A percentile compares a stretch with the other conserved stretches of the same genome.
Conservation (phyloP, 2,113 vertebrate species). For the Triplophysa dalaica region DNA sequence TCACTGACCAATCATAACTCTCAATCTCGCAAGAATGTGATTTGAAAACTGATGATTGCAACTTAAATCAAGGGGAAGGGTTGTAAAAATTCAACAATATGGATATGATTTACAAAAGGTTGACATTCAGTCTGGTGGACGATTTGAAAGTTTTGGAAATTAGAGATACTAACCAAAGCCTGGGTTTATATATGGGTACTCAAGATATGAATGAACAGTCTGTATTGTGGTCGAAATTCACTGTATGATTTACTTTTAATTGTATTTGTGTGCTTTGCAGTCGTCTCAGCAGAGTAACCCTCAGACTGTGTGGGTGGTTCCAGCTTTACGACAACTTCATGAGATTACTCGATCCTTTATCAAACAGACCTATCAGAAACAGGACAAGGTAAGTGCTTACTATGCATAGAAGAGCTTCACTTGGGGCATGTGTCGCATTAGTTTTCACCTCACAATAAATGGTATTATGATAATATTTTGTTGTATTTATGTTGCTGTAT, state of each 20-base stretch:
- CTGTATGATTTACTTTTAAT: constrained; percentile 24
- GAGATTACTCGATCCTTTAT: constrained; percentile 98
- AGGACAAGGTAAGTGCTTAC: constrained; percentile 88
- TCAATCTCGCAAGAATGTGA: constrained; percentile 58
- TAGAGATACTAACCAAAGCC: constrained; percentile 25
- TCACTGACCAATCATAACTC: constrained; percentile 59
- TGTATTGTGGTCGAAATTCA: constrained; percentile 4
- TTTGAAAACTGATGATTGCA: constrained; percentile 62
- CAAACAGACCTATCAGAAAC: constrained; percentile 98
- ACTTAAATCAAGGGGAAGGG: constrained; percentile 27
- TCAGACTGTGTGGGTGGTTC: constrained; percentile 95
- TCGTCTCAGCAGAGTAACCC: constrained; percentile 93
- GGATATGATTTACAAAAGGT: constrained; percentile 23
- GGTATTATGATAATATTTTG: no score
- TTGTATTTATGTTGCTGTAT: no score
- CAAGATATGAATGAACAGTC: background rate
- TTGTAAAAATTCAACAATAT: background rate
- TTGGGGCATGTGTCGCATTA: no score
- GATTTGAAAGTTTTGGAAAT: background rate
- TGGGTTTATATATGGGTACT: background rate
- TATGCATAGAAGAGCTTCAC: background rate
- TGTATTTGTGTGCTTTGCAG: constrained; percentile 65
- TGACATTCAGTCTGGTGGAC: background rate
- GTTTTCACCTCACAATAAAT: background rate
- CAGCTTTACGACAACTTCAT: constrained; percentile 94